A percentile compares a stretch with the other conserved stretches of the same genome.
Conservation (phyloP, 1,140 invertebrate species). For the Drosophila navojoa region DNA sequence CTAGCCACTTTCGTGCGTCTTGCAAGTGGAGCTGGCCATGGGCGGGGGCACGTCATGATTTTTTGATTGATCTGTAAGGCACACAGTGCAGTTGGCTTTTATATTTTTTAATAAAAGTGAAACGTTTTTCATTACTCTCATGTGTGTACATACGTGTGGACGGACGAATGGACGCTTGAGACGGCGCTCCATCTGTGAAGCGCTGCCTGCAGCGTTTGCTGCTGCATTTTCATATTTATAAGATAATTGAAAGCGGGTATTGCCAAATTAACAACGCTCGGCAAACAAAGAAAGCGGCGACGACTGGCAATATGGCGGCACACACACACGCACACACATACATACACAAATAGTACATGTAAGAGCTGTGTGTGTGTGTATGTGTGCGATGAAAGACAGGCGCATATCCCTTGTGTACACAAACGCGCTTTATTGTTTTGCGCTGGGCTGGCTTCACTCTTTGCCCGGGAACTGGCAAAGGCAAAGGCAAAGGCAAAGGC, state of each 20-base stretch:
- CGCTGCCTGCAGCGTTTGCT: slow-evolving; percentile 67
- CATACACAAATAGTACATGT: slow-evolving; percentile 7
- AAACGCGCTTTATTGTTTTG: slow-evolving; percentile 83
- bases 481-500: not conserved
- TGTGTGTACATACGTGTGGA: slow-evolving; percentile 25
- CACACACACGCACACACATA: slow-evolving; percentile 3
- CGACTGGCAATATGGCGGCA: slow-evolving; percentile 74
- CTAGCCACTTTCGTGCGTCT: slow-evolving; percentile 62
- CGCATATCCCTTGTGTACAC: slow-evolving; percentile 83
- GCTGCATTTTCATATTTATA: slow-evolving; percentile 84
- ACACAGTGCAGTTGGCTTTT: slow-evolving; percentile 79
- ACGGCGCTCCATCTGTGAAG: slow-evolving; percentile 16
- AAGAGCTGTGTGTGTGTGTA: slow-evolving; percentile 20
- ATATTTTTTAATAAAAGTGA: slow-evolving; percentile 77
- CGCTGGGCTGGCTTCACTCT: slow-evolving; percentile 68
- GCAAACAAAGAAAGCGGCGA: slow-evolving; percentile 70
- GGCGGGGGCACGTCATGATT: slow-evolving; percentile 62
- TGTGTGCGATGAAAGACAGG: slow-evolving; percentile 57
- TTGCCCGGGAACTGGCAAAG: slow-evolving; percentile 35
- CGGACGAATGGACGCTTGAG: slow-evolving; percentile 3
- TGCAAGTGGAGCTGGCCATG: slow-evolving; percentile 37
- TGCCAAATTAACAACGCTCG: slow-evolving; percentile 83
- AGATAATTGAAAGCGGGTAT: slow-evolving; percentile 84
- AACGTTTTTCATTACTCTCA: slow-evolving; percentile 74
- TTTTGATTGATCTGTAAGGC: slow-evolving; percentile 83